Evolutionary conservation across 2,113 vertebrate genomes (phyloP).

Genomic region (Emydocephalus ijimae): DNA sequence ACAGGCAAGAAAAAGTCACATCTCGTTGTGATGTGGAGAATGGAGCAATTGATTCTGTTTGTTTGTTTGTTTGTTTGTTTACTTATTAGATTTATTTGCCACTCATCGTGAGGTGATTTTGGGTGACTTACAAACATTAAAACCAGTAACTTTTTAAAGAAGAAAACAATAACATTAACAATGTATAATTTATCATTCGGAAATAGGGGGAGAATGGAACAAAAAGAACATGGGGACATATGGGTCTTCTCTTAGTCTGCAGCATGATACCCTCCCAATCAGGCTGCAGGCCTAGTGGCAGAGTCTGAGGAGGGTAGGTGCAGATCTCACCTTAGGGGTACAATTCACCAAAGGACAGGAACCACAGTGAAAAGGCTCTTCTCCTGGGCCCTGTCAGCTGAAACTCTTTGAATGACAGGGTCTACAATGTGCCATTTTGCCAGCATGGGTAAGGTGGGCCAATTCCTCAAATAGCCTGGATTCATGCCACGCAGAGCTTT

Average conservation of each 20-base stretch:
- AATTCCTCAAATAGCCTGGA: neutral
- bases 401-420: neutral
- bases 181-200: neutral
- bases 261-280: too few relatives aligned
- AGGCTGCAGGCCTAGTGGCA: neutral
- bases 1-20: neutral
- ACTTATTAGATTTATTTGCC: neutral
- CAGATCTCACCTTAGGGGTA: neutral
- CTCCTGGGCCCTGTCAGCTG: neutral
- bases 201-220: neutral
- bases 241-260: neutral
- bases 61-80: too few relatives aligned
- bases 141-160: neutral
- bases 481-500: neutral
- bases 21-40: neutral
- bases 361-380: neutral
- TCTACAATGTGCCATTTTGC: neutral
- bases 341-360: neutral
- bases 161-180: neutral
- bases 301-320: neutral
- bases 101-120: neutral
- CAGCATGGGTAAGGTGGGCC: neutral
- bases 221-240: neutral
- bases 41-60: neutral
- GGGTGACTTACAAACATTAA: neutral